A percentile compares a stretch with the other conserved stretches of the same genome.
These are phyloP conservation scores for Corvus moneduloides DNA, from an alignment of 2,113 vertebrate species.

Conservation along the genomic window DNA sequence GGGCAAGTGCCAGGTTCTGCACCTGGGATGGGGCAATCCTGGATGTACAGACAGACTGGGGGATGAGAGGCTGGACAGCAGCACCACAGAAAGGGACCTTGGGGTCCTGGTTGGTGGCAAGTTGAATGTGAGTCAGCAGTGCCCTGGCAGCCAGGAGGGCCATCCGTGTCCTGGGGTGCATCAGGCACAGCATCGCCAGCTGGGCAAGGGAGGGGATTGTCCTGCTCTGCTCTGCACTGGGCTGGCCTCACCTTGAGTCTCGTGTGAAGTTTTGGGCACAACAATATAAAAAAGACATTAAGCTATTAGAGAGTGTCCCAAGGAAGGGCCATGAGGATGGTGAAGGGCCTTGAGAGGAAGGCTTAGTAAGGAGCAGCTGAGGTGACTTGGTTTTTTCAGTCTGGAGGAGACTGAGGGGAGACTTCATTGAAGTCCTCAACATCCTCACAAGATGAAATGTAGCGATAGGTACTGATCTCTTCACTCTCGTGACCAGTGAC, in stretches of 20 bases:
- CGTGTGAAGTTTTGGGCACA: background rate
- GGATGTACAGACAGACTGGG: too few species aligned
- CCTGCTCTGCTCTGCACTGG: background rate
- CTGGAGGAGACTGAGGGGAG: background rate
- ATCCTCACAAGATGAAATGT: background rate
- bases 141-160: background rate
- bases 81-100: accelerated
- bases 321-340: background rate
- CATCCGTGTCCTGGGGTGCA: accelerated
- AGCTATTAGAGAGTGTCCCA: background rate
- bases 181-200: background rate
- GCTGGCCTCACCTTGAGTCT: accelerated
- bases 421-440: too few species aligned
- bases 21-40: background rate
- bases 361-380: background rate
- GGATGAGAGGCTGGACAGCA: background rate
- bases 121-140: background rate
- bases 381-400: background rate
- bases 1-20: accelerated
- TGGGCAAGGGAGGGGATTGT: background rate
- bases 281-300: background rate
- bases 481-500: background rate
- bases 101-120: background rate
- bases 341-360: background rate
- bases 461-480: background rate